Conservation (phyloP, 1,140 invertebrate genomes). For the Magallana gigas region DNA sequence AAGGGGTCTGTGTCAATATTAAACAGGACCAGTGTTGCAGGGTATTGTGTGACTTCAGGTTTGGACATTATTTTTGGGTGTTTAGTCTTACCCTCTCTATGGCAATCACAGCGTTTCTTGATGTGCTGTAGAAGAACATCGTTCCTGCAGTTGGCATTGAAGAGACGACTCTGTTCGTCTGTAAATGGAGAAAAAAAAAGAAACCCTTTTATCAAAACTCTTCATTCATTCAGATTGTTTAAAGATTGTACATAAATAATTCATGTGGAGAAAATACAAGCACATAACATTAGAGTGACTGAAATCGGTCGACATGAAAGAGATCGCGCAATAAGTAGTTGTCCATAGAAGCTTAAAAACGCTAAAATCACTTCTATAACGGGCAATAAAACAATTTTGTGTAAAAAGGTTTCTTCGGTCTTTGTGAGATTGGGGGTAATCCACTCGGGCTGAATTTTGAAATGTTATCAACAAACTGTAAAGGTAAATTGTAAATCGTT, state of each 20-base stretch:
- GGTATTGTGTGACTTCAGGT: slow-evolving; percentile 2
- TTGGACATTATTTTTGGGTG: background rate
- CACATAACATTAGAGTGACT: background rate
- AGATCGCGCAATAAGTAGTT: background rate
- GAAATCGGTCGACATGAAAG: background rate
- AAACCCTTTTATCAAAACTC: background rate
- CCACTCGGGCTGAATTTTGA: slow-evolving; percentile 5
- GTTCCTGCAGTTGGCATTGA: slow-evolving; percentile 62
- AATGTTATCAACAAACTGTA: slow-evolving; percentile 23
- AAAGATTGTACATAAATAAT: background rate
- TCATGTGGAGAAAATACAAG: background rate
- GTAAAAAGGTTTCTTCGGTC: background rate
- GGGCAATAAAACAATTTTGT: slow-evolving; percentile 4
- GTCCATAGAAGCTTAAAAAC: background rate
- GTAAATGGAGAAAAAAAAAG: background rate
- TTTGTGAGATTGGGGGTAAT: background rate
- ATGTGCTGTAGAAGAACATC: slow-evolving; percentile 60
- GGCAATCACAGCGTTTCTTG: slow-evolving; percentile 56
- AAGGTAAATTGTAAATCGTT: slow-evolving; percentile 27
- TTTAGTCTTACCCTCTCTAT: slow-evolving; percentile 46
- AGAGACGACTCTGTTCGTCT: slow-evolving; percentile 61
- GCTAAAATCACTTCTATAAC: background rate
- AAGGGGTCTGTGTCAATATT: background rate
- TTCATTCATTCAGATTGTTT: background rate
- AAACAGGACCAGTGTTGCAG: background rate